Conservation (phyloP, 2,113 vertebrate species). For the Tragelaphus imberbis region DNA sequence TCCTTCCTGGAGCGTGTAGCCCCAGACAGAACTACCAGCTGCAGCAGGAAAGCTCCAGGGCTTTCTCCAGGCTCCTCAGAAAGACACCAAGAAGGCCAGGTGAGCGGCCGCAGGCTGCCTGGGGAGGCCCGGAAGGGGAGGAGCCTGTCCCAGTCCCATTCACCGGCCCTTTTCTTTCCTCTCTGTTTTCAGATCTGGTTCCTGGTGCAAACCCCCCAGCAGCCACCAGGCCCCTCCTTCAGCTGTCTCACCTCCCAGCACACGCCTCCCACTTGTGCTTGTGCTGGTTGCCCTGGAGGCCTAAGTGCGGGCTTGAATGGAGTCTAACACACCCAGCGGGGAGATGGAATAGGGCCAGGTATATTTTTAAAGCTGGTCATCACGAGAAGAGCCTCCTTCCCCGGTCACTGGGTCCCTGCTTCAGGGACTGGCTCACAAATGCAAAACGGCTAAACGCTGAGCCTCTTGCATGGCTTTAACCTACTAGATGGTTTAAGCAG, state of each 20-base stretch:
- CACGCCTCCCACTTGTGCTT: conserved; percentile 6
- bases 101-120: background rate
- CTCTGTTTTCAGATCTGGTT: background rate
- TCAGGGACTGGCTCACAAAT: background rate
- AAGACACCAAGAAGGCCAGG: background rate
- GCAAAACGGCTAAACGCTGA: background rate
- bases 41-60: background rate
- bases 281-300: conserved; percentile 58
- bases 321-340: background rate
- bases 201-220: background rate
- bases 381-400: background rate
- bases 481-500: background rate
- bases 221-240: background rate
- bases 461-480: background rate
- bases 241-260: conserved; percentile 37
- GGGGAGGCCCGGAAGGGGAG: background rate
- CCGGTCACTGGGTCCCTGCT: background rate
- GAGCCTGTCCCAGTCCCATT: background rate
- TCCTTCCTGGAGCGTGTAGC: background rate
- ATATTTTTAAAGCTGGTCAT: conserved; percentile 58
- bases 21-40: conserved; percentile 14
- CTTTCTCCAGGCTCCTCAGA: conserved; percentile 26
- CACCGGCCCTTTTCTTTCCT: background rate
- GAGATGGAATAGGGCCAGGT: conserved; percentile 56
- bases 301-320: conserved; percentile 51